phyloP scores from a whole-genome alignment of 2,888 invertebrate genomes.

The Platycheirus rosarum region DNA sequence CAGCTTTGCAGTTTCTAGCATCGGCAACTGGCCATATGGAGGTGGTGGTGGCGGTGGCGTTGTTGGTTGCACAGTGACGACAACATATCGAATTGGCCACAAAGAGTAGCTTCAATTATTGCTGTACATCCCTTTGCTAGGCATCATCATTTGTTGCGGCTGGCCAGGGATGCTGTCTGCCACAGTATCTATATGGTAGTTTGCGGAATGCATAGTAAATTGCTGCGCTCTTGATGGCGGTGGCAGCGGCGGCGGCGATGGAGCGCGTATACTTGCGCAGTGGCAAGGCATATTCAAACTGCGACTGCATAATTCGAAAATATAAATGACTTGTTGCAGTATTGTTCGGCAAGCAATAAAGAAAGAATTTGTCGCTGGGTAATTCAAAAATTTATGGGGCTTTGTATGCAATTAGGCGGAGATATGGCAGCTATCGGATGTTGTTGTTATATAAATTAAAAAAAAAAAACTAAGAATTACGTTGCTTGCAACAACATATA shows the following conservation, averaged over 20 bases:
- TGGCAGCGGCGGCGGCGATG: neutral
- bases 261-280: neutral
- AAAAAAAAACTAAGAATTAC: neutral
- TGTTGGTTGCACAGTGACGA: constrained; percentile 16
- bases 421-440: constrained; percentile 38
- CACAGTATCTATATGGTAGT: constrained; percentile 19
- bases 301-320: constrained; percentile 75
- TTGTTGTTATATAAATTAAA: constrained; percentile 1
- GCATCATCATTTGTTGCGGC: constrained; percentile 19
- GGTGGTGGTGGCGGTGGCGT: constrained; percentile 7
- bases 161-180: constrained; percentile 42
- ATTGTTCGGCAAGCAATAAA: constrained; percentile 76
- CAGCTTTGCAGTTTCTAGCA: constrained; percentile 17
- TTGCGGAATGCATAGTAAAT: constrained; percentile 57
- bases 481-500: neutral
- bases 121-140: constrained; percentile 61
- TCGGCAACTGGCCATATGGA: constrained; percentile 9
- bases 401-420: constrained; percentile 57
- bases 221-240: constrained; percentile 14
- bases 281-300: constrained; percentile 47
- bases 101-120: constrained; percentile 53
- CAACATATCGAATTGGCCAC: constrained; percentile 39
- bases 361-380: constrained; percentile 76
- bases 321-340: constrained; percentile 76
- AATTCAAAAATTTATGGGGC: constrained; percentile 76